A percentile compares a stretch with the other conserved stretches of the same genome.
Conservation (phyloP, 2,797 vertebrate species). For the Sternotherus odoratus region DNA sequence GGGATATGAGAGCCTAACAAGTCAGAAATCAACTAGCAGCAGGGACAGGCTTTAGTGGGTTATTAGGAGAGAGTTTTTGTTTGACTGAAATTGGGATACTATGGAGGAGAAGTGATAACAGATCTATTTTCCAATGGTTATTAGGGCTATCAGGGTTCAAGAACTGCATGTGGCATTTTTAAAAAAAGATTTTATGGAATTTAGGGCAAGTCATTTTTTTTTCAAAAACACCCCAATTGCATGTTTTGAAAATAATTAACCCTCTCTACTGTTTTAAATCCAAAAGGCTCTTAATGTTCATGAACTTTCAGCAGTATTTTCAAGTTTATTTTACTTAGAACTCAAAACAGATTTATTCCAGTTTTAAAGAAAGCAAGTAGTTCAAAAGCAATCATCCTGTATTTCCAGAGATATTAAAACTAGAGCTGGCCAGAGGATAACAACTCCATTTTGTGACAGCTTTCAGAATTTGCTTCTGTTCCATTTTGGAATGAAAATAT, state of each 20-base stretch:
- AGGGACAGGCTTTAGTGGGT: neutral
- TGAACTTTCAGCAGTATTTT: neutral
- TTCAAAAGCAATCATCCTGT: neutral
- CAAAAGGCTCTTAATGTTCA: neutral
- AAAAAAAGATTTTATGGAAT: neutral
- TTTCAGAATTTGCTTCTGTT: neutral
- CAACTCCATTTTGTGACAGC: neutral
- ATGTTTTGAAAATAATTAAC: neutral
- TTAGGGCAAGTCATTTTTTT: neutral
- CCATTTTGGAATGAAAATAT: neutral
- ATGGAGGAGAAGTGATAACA: neutral
- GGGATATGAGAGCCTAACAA: neutral
- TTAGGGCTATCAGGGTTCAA: neutral
- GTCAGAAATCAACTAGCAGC: neutral
- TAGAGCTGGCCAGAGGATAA: neutral
- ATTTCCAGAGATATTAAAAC: neutral
- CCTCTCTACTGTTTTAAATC: neutral
- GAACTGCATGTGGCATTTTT: neutral
- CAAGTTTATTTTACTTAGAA: neutral
- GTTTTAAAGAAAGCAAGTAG: neutral
- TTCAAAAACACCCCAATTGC: neutral
- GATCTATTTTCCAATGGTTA: neutral
- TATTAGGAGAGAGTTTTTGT: neutral
- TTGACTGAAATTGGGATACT: neutral
- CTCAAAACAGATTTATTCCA: neutral